Evolutionary conservation across 2,113 vertebrate species (phyloP).

Genomic region (human (Homo sapiens)): GRCh38 chr17:65745501-65746000

Average conservation of each 20-base stretch:
- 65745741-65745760: neutral
- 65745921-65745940: too few species aligned
- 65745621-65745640: neutral
- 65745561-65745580: slow-evolving; percentile 28
- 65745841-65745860: slow-evolving; percentile 19
- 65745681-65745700: neutral
- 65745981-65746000: too few species aligned
- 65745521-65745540: slow-evolving; percentile 34
- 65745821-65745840: slow-evolving; percentile 36
- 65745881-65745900: slow-evolving; percentile 24
- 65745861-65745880: slow-evolving; percentile 16
- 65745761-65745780: neutral
- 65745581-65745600: neutral
- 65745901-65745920: slow-evolving; percentile 2
- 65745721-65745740: neutral
- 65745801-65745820: slow-evolving; percentile 1
- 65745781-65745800: neutral
- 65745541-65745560: slow-evolving; percentile 43
- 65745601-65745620: neutral
- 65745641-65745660: too few species aligned
- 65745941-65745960: too few species aligned
- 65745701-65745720: neutral
- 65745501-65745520: slow-evolving; percentile 17
- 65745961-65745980: too few species aligned
- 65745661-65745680: too few species aligned